phyloP scores from a whole-genome alignment of 2,113 vertebrate genomes.

The Pungitius pungitius region DNA sequence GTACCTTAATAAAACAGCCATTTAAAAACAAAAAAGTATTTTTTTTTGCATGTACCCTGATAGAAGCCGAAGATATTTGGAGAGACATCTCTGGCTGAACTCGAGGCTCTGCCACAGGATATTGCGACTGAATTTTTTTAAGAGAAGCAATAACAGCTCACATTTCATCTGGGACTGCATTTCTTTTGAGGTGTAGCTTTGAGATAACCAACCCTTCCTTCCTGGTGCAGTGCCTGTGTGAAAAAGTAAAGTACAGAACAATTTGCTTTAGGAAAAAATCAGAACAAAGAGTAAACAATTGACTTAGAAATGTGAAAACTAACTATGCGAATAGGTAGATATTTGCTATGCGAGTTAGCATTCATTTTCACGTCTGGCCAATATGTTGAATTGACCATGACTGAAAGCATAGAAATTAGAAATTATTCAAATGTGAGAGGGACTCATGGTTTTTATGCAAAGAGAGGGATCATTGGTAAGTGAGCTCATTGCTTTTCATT shows the following conservation, averaged over 20 bases:
- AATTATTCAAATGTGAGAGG: conserved; percentile 72
- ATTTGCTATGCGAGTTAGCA: conserved; percentile 38
- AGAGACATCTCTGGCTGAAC: conserved; percentile 33
- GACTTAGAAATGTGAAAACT: conserved; percentile 20
- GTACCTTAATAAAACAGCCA: neutral
- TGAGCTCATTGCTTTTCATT: conserved; percentile 30
- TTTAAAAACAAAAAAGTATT: neutral
- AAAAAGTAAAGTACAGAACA: neutral
- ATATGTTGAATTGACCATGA: conserved; percentile 45
- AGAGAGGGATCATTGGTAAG: conserved; percentile 33
- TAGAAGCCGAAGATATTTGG: conserved; percentile 45
- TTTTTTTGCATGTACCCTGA: conserved; percentile 15
- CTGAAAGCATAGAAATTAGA: conserved; percentile 74
- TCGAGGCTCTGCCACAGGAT: conserved; percentile 55
- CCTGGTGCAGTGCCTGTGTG: neutral
- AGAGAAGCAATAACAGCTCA: conserved; percentile 61
- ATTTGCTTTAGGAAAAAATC: neutral
- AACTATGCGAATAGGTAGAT: conserved; percentile 10
- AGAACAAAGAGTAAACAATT: conserved; percentile 32
- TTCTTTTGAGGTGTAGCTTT: conserved; percentile 29
- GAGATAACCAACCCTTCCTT: conserved; percentile 40
- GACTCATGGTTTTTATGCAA: conserved; percentile 46
- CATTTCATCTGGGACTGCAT: conserved; percentile 54
- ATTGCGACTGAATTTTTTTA: conserved; percentile 50
- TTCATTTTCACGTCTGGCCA: conserved; percentile 34